A percentile compares a stretch with the other conserved stretches of the same genome.
These are phyloP conservation scores for Acleris cristana DNA, from an alignment of 2,888 invertebrate genomes.

Conservation along the genomic window DNA sequence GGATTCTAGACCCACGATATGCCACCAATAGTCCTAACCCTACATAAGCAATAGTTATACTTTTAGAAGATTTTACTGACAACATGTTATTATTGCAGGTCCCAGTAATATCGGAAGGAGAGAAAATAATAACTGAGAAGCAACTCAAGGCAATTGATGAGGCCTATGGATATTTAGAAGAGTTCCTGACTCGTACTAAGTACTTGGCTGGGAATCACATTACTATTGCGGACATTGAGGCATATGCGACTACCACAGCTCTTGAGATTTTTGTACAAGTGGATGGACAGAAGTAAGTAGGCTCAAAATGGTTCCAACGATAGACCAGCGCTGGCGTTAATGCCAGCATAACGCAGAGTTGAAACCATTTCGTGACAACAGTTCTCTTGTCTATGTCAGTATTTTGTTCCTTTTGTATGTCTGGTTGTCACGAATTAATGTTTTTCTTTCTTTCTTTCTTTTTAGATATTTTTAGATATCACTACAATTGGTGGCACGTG, in stretches of 20 bases:
- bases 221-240: constrained; percentile 81
- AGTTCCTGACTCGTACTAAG: constrained; percentile 68
- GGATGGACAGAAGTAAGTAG: constrained; percentile 51
- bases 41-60: no score
- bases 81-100: constrained; percentile 48
- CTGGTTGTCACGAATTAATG: no score
- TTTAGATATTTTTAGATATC: no score
- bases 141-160: constrained; percentile 65
- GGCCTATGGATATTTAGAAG: constrained; percentile 72
- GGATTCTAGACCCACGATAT: no score
- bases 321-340: background rate
- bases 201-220: constrained; percentile 78
- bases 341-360: no score
- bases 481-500: no score
- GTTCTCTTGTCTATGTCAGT: no score
- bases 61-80: background rate
- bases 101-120: constrained; percentile 52
- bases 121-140: constrained; percentile 57
- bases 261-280: constrained; percentile 55
- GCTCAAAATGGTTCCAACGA: background rate
- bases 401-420: no score
- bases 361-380: no score
- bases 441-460: no score
- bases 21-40: no score
- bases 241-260: constrained; percentile 59